phyloP scores from a whole-genome alignment of 1,140 invertebrate genomes.

The Spodoptera frugiperda region DNA sequence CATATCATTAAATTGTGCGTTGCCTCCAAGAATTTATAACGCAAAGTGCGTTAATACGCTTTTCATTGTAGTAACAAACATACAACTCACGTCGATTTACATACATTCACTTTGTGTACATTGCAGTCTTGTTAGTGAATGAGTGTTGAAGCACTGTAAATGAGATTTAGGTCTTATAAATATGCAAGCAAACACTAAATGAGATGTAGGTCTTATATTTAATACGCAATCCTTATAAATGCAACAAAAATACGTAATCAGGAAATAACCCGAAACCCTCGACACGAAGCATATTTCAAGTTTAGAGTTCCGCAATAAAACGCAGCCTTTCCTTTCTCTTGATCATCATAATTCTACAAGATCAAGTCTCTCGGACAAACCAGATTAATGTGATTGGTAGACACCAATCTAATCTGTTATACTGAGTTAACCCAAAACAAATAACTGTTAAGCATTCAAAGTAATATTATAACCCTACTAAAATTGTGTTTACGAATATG shows the following conservation, averaged over 20 bases:
- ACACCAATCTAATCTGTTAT: too few relatives aligned
- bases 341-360: slow-evolving; percentile 54
- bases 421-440: not conserved
- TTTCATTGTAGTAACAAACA: not conserved
- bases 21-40: slow-evolving; percentile 9
- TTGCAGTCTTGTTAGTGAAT: not conserved
- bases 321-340: slow-evolving; percentile 67
- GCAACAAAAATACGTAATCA: slow-evolving; percentile 57
- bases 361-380: slow-evolving; percentile 10
- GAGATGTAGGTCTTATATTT: not conserved
- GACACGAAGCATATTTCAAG: slow-evolving; percentile 65
- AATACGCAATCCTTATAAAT: not conserved
- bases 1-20: slow-evolving; percentile 17
- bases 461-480: slow-evolving; percentile 3
- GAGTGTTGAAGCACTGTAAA: not conserved
- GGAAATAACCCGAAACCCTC: slow-evolving; percentile 72
- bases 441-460: slow-evolving; percentile 19
- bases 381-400: slow-evolving; percentile 40
- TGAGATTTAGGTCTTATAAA: not conserved
- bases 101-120: not conserved
- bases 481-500: slow-evolving; percentile 17
- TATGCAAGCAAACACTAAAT: not conserved
- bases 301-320: slow-evolving; percentile 70
- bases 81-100: not conserved
- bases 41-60: not conserved